phyloP scores from a whole-genome alignment of 1,140 invertebrate species.

The Mesaphorura yosii region DNA sequence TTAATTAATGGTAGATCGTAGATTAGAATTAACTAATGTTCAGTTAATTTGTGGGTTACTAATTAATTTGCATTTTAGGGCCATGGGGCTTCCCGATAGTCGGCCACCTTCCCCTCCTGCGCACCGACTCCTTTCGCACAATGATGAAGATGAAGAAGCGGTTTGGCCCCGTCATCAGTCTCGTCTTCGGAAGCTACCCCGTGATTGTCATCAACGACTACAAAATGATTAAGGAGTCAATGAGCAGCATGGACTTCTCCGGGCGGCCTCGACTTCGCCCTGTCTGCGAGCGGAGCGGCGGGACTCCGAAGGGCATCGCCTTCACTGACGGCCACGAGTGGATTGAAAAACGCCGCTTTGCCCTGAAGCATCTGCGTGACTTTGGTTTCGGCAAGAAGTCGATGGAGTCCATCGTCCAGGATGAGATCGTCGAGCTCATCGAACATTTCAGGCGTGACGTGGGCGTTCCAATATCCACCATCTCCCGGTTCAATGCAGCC shows the following conservation, averaged over 20 bases:
- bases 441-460: not conserved
- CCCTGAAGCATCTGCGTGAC: conserved; percentile 53
- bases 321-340: not conserved
- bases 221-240: not conserved
- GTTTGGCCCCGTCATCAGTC: not conserved
- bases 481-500: conserved; percentile 20
- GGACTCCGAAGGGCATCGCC: not conserved
- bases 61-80: not conserved
- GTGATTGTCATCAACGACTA: not conserved
- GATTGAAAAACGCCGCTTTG: conserved; percentile 39
- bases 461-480: not conserved
- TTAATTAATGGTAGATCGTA: not conserved
- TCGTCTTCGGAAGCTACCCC: not conserved
- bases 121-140: not conserved
- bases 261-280: not conserved
- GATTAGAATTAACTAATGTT: not conserved
- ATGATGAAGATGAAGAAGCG: not conserved
- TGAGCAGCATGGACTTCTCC: not conserved
- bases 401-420: not conserved
- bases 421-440: not conserved
- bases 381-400: conserved; percentile 55
- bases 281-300: not conserved
- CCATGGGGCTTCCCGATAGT: not conserved
- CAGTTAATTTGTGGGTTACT: not conserved
- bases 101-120: not conserved